Percentiles rank a stretch among this genome's conserved stretches.
phyloP scores from a whole-genome alignment of 2,113 vertebrate species.

The Notothenia rossii region DNA sequence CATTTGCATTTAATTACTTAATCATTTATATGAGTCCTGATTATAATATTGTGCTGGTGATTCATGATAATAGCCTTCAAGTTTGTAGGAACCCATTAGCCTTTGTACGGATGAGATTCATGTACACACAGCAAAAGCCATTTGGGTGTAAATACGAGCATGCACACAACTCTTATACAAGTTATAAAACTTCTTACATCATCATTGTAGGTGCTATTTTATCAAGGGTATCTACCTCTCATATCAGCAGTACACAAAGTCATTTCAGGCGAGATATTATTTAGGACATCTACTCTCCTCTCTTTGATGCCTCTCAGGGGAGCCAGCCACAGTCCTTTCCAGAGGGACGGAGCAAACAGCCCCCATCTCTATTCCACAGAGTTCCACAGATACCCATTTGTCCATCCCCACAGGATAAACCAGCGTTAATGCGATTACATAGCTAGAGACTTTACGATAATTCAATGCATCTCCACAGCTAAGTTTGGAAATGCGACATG shows the following conservation, averaged over 20 bases:
- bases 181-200: slow-evolving; percentile 2
- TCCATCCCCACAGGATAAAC: slow-evolving; percentile 68
- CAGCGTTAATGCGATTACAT: slow-evolving; percentile 81
- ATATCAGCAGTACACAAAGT: slow-evolving; percentile 42
- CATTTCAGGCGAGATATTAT: slow-evolving; percentile 47
- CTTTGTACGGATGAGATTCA: slow-evolving; percentile 17
- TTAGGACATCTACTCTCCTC: slow-evolving; percentile 49
- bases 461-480: slow-evolving; percentile 75
- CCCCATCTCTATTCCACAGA: slow-evolving; percentile 43
- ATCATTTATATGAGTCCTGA: slow-evolving; percentile 44
- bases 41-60: slow-evolving; percentile 55
- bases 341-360: slow-evolving; percentile 45
- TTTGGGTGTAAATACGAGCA: neutral
- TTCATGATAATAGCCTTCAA: slow-evolving; percentile 56
- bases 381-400: slow-evolving; percentile 56
- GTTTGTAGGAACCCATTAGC: slow-evolving; percentile 68
- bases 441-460: slow-evolving; percentile 80
- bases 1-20: slow-evolving; percentile 68
- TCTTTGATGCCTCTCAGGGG: slow-evolving; percentile 63
- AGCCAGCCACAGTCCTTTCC: slow-evolving; percentile 28
- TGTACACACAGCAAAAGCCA: neutral
- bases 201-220: slow-evolving; percentile 1
- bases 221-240: slow-evolving; percentile 42
- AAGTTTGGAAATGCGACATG: slow-evolving; percentile 71
- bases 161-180: slow-evolving; percentile 6